Percentiles rank a stretch among this genome's conserved stretches.
Conservation (phyloP, 1,140 invertebrate genomes). For the Episyrphus balteatus region DNA sequence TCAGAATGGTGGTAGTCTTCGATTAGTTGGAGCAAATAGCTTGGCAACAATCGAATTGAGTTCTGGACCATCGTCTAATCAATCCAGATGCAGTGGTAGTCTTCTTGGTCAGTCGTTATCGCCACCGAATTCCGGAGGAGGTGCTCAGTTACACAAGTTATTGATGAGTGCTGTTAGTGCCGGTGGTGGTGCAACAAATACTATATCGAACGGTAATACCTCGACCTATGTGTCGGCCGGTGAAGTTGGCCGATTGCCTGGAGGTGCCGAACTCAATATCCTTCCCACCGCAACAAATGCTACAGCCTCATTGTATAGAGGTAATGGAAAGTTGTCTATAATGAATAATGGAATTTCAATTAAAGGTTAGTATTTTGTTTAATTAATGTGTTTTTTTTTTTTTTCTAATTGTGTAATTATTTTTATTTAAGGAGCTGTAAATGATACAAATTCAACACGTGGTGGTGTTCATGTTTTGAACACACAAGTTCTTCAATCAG, state of each 20-base stretch:
- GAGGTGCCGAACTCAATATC: constrained; percentile 6
- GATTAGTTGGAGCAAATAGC: constrained; percentile 2
- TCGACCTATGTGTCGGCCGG: not conserved
- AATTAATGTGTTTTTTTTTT: not conserved
- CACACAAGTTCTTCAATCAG: not conserved
- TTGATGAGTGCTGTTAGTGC: not conserved
- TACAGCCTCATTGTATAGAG: not conserved
- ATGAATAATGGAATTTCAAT: constrained; percentile 3
- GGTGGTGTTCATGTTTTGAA: not conserved
- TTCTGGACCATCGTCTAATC: not conserved
- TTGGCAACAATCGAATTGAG: constrained; percentile 4
- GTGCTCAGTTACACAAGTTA: constrained; percentile 4
- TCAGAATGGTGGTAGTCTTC: not conserved
- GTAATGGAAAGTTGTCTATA: constrained; percentile 3
- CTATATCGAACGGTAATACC: not conserved
- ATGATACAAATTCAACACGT: not conserved
- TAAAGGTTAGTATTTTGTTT: not conserved
- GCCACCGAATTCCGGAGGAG: not conserved
- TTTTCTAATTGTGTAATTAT: not conserved
- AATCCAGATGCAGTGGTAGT: not conserved
- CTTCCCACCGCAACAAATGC: constrained; percentile 2
- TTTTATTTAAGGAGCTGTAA: not conserved
- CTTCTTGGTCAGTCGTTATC: too few species aligned
- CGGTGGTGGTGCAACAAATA: not conserved
- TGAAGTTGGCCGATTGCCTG: constrained; percentile 3